Conservation (phyloP, 2,797 vertebrate genomes). For the Dryobates pubescens region DNA sequence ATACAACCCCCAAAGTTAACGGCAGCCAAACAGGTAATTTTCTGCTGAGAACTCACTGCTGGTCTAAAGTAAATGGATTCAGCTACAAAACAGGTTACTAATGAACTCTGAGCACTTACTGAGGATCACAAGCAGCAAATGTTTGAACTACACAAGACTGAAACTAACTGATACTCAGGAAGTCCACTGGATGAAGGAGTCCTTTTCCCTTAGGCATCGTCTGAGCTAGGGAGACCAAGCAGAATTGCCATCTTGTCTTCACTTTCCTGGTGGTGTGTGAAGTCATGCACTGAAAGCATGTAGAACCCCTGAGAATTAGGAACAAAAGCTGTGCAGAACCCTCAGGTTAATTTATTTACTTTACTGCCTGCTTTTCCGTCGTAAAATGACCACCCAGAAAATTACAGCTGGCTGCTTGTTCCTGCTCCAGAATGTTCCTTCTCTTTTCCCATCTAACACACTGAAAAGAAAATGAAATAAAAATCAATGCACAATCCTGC, state of each 20-base stretch:
- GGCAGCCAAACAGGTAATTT: background rate
- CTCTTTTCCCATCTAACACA: background rate
- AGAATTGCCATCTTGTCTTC: background rate
- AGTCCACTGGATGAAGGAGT: background rate
- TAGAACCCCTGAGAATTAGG: background rate
- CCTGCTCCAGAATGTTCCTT: background rate
- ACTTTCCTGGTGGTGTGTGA: background rate
- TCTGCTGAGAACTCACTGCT: background rate
- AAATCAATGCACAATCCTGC: background rate
- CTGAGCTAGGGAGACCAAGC: background rate
- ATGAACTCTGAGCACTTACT: background rate
- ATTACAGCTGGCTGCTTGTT: background rate
- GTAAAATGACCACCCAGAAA: background rate
- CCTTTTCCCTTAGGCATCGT: background rate
- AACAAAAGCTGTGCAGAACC: background rate
- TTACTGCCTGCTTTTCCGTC: background rate
- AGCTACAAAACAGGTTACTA: background rate
- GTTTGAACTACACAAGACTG: accelerated
- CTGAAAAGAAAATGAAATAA: background rate
- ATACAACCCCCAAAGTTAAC: background rate
- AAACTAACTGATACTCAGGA: background rate
- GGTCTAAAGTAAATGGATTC: background rate
- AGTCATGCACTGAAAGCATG: background rate
- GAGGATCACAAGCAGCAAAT: background rate
- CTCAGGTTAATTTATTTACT: background rate